These are phyloP conservation scores for Coelopa frigida DNA, from an alignment of 1,140 invertebrate species.

Conservation along the genomic window DNA sequence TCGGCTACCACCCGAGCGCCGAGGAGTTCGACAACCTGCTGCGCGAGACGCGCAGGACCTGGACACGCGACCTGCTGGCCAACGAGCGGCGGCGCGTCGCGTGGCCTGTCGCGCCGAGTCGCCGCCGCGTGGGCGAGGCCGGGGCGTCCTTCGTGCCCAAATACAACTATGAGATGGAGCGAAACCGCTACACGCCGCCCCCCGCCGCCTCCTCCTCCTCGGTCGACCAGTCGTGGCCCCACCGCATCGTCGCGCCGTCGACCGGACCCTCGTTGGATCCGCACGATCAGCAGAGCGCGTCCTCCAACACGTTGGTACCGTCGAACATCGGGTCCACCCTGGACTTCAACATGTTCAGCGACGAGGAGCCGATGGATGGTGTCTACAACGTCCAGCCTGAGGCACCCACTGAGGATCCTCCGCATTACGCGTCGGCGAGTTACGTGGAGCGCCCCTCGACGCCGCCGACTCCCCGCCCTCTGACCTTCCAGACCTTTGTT, in stretches of 20 bases:
- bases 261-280: background rate
- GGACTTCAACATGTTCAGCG: slow-evolving; percentile 9
- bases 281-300: background rate
- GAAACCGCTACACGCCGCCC: too few species aligned
- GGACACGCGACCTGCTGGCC: slow-evolving; percentile 29
- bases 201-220: too few species aligned
- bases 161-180: slow-evolving; percentile 9
- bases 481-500: too few species aligned
- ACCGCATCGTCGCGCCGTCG: background rate
- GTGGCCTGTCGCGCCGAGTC: background rate
- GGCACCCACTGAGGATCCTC: too few species aligned
- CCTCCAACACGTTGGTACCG: background rate
- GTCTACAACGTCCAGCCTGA: background rate
- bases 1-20: slow-evolving; percentile 40
- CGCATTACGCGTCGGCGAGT: too few species aligned
- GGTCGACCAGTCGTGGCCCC: too few species aligned
- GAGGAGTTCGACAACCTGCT: slow-evolving; percentile 38
- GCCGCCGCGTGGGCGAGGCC: background rate
- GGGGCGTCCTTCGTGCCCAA: slow-evolving; percentile 12
- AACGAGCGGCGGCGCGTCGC: slow-evolving; percentile 11
- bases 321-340: slow-evolving; percentile 8
- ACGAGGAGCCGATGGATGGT: background rate
- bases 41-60: slow-evolving; percentile 26
- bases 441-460: too few species aligned
- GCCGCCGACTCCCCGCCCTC: too few species aligned